Evolutionary conservation across 2,888 invertebrate species (phyloP), one percentile per base, ranked within the genome.

Genomic region (Microplitis manilae): DNA sequence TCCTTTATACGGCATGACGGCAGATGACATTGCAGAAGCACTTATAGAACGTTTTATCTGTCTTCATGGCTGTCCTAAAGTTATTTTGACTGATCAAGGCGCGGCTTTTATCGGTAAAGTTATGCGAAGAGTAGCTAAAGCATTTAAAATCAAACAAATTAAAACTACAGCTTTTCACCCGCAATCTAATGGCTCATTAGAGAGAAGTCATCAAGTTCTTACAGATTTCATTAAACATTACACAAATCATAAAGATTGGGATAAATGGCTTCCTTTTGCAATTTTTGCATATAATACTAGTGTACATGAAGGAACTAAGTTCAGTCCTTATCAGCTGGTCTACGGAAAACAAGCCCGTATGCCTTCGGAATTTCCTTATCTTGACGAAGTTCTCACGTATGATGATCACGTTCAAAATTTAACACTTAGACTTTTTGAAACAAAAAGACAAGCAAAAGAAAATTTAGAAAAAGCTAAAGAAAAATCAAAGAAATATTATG

Each of bases 91-190:
- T 5, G 80, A 78, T 30, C 80, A 78, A 68, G 80, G 75, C 4
- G 41, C 39, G 67, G 70, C 68, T 13, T 76, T 80, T 15, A 77
- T 69, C 1, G 65, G 77, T n/a, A 13, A 67, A 6, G 17, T 78
- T 1, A 61, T 78, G 65, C 62, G 61, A 64, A 60, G 60, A 1
- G 2, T 79, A 2, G 62, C 75, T 2, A 74, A 77, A 73, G 60
- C 64, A 8, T 76, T 79, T 8, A 75, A 78, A 77, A 78, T 81
- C 5, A 50, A 68, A 69, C 74, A 77, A 41, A 64, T 78, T 1
- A 71, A 61, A 17, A 74, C 79, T 6, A 77, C 78, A n/a, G 79
- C 78, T 1, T 81, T 74, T 41, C 76, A 76, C 41, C 81, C 78
- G 6, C 76, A 79, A 62, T 71, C 79, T 6, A 71, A 74, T n/a